Evolutionary conservation across 2,888 invertebrate genomes (phyloP).

Genomic region (Eledona agricola): DNA sequence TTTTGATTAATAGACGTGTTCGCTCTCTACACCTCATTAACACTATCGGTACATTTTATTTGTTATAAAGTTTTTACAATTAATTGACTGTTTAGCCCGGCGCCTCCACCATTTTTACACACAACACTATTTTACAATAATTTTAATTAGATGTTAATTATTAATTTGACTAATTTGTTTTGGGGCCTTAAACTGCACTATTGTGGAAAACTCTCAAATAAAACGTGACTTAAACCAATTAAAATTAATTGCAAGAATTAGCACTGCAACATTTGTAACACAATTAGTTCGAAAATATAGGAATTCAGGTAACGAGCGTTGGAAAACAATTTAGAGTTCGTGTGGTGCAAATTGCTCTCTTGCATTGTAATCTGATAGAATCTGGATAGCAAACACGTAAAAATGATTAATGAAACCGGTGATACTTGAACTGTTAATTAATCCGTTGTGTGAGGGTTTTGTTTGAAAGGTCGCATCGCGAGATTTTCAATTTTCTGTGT

Average conservation of each 20-base stretch:
- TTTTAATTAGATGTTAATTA: no score
- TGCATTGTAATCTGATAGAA: constrained; percentile 23
- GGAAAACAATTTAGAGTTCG: constrained; percentile 25
- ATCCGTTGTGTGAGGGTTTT: background rate
- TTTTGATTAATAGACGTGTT: no score
- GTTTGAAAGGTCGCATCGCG: constrained; percentile 11
- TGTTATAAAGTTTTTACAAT: no score
- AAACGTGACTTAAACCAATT: no score
- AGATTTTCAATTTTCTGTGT: constrained; percentile 42
- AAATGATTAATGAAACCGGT: constrained; percentile 31
- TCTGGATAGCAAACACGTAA: constrained; percentile 23
- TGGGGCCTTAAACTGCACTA: no score
- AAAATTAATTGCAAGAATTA: constrained; percentile 4
- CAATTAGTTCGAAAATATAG: background rate
- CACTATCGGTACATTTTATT: no score
- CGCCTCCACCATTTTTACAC: no score
- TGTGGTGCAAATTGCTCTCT: constrained; percentile 12
- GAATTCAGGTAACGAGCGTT: constrained; percentile 8
- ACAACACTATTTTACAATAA: no score
- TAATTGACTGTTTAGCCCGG: no score
- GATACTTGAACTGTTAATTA: background rate
- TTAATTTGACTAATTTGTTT: no score
- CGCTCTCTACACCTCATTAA: no score
- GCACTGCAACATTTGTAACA: background rate
- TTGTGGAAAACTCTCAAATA: no score